Evolutionary conservation across 2,888 invertebrate genomes (phyloP).

Genomic region (Onchidella celtica): DNA sequence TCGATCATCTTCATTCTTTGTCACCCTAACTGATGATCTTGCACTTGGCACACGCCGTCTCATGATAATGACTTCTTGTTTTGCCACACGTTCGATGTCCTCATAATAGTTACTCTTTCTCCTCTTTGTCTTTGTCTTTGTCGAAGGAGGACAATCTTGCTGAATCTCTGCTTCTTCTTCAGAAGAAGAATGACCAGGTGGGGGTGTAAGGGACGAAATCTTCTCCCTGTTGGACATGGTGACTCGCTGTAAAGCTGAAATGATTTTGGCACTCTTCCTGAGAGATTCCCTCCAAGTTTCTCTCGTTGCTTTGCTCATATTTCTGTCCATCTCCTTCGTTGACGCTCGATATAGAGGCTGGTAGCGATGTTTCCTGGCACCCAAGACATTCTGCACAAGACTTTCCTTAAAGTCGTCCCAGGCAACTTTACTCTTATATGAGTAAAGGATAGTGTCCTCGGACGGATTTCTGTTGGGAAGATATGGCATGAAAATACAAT

Average conservation of each 20-base stretch:
- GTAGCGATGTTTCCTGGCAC: conserved; percentile 1
- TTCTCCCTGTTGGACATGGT: background rate
- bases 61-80: conserved; percentile 12
- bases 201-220: background rate
- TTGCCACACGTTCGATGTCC: background rate
- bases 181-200: background rate
- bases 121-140: background rate
- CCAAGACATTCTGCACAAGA: conserved; percentile 43
- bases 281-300: background rate
- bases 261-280: background rate
- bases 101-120: background rate
- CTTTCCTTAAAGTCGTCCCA: conserved; percentile 66
- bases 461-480: conserved; percentile 60
- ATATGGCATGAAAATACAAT: no score
- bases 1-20: no score
- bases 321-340: no score
- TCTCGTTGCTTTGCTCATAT: background rate
- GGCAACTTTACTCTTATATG: conserved; percentile 59
- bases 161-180: background rate
- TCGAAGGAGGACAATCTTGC: no score
- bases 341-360: conserved; percentile 8
- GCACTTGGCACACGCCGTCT: background rate
- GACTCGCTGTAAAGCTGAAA: conserved; percentile 19
- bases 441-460: conserved; percentile 59
- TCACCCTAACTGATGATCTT: no score